phyloP scores from a whole-genome alignment of 1,140 invertebrate genomes.

The Drosophila mayri region DNA sequence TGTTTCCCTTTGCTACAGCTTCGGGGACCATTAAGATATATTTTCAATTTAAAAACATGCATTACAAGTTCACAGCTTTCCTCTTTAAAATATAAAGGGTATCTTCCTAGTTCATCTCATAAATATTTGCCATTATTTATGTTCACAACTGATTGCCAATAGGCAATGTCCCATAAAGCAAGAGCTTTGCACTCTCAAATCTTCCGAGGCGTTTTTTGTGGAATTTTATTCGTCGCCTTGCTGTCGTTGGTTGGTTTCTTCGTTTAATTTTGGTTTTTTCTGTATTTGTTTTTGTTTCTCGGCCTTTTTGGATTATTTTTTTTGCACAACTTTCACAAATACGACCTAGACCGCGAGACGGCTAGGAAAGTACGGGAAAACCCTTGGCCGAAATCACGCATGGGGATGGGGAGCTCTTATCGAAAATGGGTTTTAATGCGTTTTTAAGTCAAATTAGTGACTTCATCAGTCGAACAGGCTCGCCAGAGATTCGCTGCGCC shows the following conservation, averaged over 20 bases:
- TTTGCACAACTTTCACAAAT: constrained; percentile 74
- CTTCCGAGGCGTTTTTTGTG: constrained; percentile 43
- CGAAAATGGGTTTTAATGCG: constrained; percentile 83
- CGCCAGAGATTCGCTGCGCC: constrained; percentile 28
- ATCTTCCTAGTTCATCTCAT: background rate
- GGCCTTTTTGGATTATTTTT: constrained; percentile 17
- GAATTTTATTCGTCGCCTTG: constrained; percentile 38
- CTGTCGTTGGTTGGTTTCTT: constrained; percentile 10
- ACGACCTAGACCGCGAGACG: constrained; percentile 41
- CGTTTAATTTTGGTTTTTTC: constrained; percentile 34
- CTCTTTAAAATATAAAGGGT: background rate
- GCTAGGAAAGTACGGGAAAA: constrained; percentile 73
- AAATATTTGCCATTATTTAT: constrained; percentile 23
- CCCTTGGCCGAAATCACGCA: constrained; percentile 52
- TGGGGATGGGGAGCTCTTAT: constrained; percentile 57
- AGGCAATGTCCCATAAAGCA: constrained; percentile 48
- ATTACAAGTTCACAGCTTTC: background rate
- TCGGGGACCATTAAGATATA: fast-evolving
- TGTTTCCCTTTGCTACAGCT: background rate
- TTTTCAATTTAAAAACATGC: no score
- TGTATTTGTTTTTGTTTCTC: constrained; percentile 31
- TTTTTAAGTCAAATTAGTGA: constrained; percentile 83
- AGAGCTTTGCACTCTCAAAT: constrained; percentile 45
- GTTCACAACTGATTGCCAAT: constrained; percentile 50
- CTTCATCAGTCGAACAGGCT: constrained; percentile 73